These are phyloP conservation scores for Bettongia penicillata DNA, from an alignment of 2,113 vertebrate genomes.

Conservation along the genomic window DNA sequence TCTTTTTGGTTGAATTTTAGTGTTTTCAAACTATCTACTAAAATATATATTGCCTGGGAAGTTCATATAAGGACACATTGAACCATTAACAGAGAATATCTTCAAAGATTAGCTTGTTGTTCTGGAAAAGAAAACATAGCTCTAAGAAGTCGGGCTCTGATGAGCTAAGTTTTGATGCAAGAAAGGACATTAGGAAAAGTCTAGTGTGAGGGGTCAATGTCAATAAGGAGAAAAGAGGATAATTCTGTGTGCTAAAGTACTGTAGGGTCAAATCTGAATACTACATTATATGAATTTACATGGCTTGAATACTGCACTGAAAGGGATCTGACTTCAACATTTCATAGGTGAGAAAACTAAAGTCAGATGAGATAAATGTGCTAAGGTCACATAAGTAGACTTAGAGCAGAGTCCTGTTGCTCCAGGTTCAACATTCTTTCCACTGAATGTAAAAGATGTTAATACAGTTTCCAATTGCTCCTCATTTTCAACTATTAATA, in stretches of 20 bases:
- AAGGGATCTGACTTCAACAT: not conserved
- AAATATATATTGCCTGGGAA: not conserved
- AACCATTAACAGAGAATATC: not conserved
- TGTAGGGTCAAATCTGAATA: not conserved
- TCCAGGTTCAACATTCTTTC: not conserved
- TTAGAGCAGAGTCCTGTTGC: not conserved
- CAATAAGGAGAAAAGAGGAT: not conserved
- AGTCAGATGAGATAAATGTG: too few species aligned
- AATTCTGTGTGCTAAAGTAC: not conserved
- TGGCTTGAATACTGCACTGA: not conserved
- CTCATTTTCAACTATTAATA: not conserved
- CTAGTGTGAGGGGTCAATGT: not conserved
- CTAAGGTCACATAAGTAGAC: not conserved
- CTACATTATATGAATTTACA: not conserved
- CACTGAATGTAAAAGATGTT: not conserved
- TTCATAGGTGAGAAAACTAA: not conserved
- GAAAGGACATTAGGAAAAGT: not conserved
- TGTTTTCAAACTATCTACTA: not conserved
- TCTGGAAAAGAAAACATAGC: not conserved
- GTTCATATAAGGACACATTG: not conserved
- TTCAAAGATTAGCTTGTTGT: not conserved
- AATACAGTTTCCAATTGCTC: not conserved
- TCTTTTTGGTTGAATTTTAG: not conserved
- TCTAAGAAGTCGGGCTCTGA: not conserved
- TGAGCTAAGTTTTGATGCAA: not conserved